Base-by-base conservation (phyloP, 1,140 invertebrate genomes). In the Lepidotrigona ventralis region DNA sequence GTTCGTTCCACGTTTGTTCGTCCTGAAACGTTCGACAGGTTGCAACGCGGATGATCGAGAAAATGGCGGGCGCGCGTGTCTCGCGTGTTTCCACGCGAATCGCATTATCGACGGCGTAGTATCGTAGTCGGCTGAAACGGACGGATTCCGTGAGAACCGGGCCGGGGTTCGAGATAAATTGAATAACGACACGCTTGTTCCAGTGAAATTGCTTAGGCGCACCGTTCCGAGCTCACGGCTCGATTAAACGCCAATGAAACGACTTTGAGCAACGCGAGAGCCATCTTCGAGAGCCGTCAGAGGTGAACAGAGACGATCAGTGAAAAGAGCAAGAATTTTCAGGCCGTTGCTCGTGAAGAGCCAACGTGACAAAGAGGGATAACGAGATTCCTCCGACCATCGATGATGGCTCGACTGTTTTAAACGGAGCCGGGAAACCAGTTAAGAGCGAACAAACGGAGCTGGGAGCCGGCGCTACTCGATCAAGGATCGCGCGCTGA, bases 401-500 rank as follows among this genome's bases (percentile, higher is more conserved):
- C 64, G 72, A 74, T 74, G 66, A 86, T 71, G 53, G 58, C 73
- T 74, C 85, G 72, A 70, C 70, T 53, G 83, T 78, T 80, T 87
- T 3, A 69, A 73, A 74, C 70, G 64, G 63, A 70, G 69, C 71
- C 63, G 79, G 76, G 77, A 85, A 86, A 84, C 60, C 79, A 76
- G 51, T 79, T 80, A 82, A 69, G 79, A 78, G 58, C 86, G 81
- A 76, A 83, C 86, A 81, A 77, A 81, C 80, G 63, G 56, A 70
- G 66, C 68, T 14, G 66, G 26, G 11, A 54, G 19, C 23, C 26
- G 73, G 12, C 58, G 58, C 17, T 54, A 53, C 75, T 73, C 78
- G 73, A 81, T 81, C 81, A 84, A 85, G 77, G 85, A 89, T 81
- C 83, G 68, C 75, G 74, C 75, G 74, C 79, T 83, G 83, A 84